Base-by-base conservation (phyloP, 2,888 invertebrate genomes). In the Oeneis ivallda region DNA sequence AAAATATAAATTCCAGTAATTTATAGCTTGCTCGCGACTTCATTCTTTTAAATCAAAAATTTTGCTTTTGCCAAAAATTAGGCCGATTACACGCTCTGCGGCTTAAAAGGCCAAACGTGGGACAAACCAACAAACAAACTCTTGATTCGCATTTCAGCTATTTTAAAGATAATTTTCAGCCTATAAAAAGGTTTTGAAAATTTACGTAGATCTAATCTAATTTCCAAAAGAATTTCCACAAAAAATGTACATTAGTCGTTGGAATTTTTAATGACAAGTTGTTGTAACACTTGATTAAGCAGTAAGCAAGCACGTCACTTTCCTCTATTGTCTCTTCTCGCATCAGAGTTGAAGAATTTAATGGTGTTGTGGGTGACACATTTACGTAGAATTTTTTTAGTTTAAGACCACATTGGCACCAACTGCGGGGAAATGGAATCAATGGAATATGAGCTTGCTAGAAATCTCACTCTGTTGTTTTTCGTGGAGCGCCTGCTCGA, bases 401-500 rank as follows among this genome's bases (percentile, higher is more conserved):
- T 85, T 83, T 91, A 91, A 91, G 90, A 82, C 77, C 80, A 85
- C 76, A 87, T 90, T 90, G 92, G 92, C 92, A 92, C 92, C 92
- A 90, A 90, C 92, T 85, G 91, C 85, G 86, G 83, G 87, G 85
- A 92, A 84, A 98, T 98, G 97, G 97, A 98, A 89, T 96, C 97
- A 85, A 95, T 96, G 93, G 97, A 98, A 91, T 98, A 98, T 92
- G 98, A 98, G 93, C 94, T 96, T 92, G 96, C 97, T 79, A 94
- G 97, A 84, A 98, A 98, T 89, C 96, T 97, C 95, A 98, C 98
- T 78, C 93, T 99, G 83, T 94, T 99, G 83, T 99, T 99, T 93
- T 99, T 99, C 92, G 96, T 99, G 86, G 99, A 99, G 93, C 96
- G 98, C 81, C 94, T 99, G 76, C 95, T 99, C 94, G 98, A 99